Conservation (phyloP, 2,888 invertebrate genomes). For the Stenodema calcarata region DNA sequence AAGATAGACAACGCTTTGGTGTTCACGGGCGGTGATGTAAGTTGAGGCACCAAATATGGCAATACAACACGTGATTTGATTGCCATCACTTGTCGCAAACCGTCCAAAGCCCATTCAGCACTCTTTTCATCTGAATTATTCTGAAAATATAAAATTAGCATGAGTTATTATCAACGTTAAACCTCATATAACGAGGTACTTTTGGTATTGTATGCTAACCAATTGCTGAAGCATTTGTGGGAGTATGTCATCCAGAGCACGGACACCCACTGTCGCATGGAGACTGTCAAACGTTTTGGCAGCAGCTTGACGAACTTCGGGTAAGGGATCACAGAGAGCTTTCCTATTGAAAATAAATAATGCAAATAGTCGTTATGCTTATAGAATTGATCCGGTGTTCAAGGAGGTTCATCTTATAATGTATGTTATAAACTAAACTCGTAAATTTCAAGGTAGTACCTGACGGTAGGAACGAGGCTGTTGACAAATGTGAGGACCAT, state of each 20-base stretch:
- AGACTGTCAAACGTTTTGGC: constrained; percentile 96
- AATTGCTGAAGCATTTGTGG: constrained; percentile 85
- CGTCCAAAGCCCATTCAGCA: constrained; percentile 92
- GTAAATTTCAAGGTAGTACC: constrained; percentile 59
- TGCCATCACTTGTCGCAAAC: constrained; percentile 94
- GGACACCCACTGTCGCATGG: constrained; percentile 90
- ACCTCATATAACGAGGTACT: too few relatives aligned
- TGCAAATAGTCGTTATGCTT: background rate
- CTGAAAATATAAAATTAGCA: constrained; percentile 60
- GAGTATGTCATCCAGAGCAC: constrained; percentile 95
- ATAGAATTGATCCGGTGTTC: background rate
- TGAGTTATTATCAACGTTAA: too few relatives aligned
- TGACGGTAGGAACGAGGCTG: constrained; percentile 91
- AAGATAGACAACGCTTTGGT: constrained; percentile 92
- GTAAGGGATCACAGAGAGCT: constrained; percentile 91
- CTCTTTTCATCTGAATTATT: constrained; percentile 78
- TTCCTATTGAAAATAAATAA: constrained; percentile 64
- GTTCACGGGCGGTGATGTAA: constrained; percentile 88
- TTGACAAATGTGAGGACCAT: constrained; percentile 90
- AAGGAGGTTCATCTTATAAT: background rate
- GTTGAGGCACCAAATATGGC: constrained; percentile 93
- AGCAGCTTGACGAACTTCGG: constrained; percentile 92
- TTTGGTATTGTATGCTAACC: constrained; percentile 62
- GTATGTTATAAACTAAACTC: background rate
- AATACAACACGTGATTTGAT: constrained; percentile 94